A percentile compares a stretch with the other conserved stretches of the same genome.
phyloP scores from a whole-genome alignment of 2,888 invertebrate species.

The Cerastis rubricosa region DNA sequence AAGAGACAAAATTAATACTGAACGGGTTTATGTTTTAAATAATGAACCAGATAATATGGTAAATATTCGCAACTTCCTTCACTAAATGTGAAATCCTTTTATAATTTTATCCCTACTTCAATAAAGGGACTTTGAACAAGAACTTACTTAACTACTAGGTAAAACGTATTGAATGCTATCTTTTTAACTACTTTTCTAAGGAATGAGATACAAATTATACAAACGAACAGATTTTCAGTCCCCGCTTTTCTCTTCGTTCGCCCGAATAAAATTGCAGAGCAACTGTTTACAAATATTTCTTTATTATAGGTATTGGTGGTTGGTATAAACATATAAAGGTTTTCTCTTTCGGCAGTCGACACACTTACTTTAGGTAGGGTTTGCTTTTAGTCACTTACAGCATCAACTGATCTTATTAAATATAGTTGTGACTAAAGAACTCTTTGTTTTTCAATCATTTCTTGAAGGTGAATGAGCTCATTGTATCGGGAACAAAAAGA shows the following conservation, averaged over 20 bases:
- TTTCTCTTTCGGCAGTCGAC: slow-evolving; percentile 27
- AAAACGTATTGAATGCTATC: not conserved
- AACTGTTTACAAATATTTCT: not conserved
- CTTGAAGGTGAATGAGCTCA: slow-evolving; percentile 13
- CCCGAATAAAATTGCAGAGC: not conserved
- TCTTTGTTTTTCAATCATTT: slow-evolving; percentile 28
- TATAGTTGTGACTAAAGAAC: slow-evolving; percentile 14
- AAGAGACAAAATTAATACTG: not conserved
- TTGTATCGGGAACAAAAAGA: slow-evolving; percentile 10
- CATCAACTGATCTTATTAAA: slow-evolving; percentile 13
- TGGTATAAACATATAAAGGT: not conserved
- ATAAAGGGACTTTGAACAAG: not conserved
- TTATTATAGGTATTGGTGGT: not conserved
- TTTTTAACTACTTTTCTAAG: not conserved
- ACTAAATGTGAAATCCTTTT: not conserved
- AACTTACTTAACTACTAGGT: not conserved
- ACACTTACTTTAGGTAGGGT: slow-evolving; percentile 7
- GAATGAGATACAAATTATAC: not conserved
- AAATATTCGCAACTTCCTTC: not conserved
- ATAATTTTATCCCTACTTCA: not conserved
- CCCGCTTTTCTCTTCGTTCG: not conserved
- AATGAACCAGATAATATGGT: not conserved
- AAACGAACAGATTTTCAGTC: not conserved
- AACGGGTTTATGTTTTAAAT: not conserved
- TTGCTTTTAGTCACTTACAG: slow-evolving; percentile 31